Evolutionary conservation across 2,888 invertebrate species (phyloP), one percentile per base, ranked within the genome.

Genomic region (Drosophila stalkeri): DNA sequence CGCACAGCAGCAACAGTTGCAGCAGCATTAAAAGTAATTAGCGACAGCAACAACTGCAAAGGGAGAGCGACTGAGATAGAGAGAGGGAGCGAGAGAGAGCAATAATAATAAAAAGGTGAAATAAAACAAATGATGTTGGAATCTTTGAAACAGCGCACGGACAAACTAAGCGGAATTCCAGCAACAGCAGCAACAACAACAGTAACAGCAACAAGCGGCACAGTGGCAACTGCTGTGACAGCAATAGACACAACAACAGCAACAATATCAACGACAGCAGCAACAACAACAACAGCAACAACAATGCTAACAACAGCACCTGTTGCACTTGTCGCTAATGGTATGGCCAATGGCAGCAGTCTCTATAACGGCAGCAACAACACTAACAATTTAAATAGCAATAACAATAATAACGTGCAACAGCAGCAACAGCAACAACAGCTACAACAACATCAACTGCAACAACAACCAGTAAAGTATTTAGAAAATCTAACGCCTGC

Each of bases 111-210:
- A 83, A 72, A 72, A 69, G 67, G 65, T 62, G 46, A 83, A 84
- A 74, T 80, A 86, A 76, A 83, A 82, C 72, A 82, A 86, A 91
- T 90, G 85, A 92, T 92, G 92, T 89, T 92, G 91, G 92, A 92
- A 87, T 92, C 92, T 71, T 75, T 92, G 87, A 91, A 92, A 87
- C 81, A 92, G 88, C 86, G 83, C 75, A 87, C 91, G 77, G 92
- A 92, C 86, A 90, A 90, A 90, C 90, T 92, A 71, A 91, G 89
- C 80, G 90, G 86, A 79, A 86, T 86, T 72, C 75, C 86, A 82
- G 61, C 76, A 75, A 64, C 77, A 75, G 44, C 70, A 69, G 23
- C 64, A 64, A 43, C 66, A 66, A 66, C 52, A 54, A 46, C 66
- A 66, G 66, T n/a, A 64, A 43, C 67, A 49, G 46, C 72, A 75